Evolutionary conservation across 2,888 invertebrate species (phyloP), one percentile per base, ranked within the genome.

Genomic region (Cheilosia pagana): DNA sequence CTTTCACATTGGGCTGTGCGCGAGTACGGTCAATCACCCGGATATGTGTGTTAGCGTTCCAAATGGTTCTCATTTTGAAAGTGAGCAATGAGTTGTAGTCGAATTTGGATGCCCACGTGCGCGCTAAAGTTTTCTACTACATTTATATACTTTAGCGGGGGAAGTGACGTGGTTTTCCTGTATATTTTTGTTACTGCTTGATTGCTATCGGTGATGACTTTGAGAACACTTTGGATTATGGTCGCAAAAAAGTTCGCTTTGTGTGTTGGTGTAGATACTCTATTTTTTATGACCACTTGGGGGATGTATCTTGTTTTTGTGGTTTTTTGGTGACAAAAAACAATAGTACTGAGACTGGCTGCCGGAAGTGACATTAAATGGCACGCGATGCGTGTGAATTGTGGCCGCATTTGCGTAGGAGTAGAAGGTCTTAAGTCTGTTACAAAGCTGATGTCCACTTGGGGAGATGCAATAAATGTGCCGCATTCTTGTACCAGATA

Each of bases 21-120:
- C 45, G 43, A 59, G 78, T 67, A 65, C 81, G 81, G 81, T 70
- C 81, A 81, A 57, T 76, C 75, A 81, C 81, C 81, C 81, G 81
- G 81, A 81, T 76, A 70, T 70, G 48, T 53, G 50, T 16, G 52
- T 19, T 12, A 31, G 6, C 28, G 28, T 53, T 50, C 39, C 4
- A 35, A 52, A 63, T 25, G 53, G 41, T 41, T 67, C 55, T 28
- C 19, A 53, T 31, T 53, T 53, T n/a, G 12, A 19, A 19, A 10
- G 43, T n/a, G 4, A 41, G 43, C 1, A 39, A 39, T 14, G 8
- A 12, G 39, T 14, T 14, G 14, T 16, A n/a, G 14, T 16, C 16
- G 14, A 16, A 6, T 45, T 6, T 16, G 7, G 43, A 45, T 2
- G 48, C n/a, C 45, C 62, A 62, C 62, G 62, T 48, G 62, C 62